Base-by-base conservation (phyloP, 2,888 invertebrate species). In the Drosophila mettleri region DNA sequence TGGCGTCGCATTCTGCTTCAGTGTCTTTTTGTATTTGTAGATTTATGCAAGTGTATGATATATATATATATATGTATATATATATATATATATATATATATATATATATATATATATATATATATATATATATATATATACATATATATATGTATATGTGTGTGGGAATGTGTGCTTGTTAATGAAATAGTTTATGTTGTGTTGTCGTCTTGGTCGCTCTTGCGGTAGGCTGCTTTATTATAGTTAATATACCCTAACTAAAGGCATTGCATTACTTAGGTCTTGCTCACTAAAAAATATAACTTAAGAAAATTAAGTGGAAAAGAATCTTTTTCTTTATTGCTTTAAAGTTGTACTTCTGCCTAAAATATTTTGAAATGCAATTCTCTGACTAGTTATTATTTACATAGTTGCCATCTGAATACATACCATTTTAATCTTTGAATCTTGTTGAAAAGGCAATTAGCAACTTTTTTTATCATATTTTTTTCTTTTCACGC, bases 161-260 rank as follows among this genome's bases (percentile, higher is more conserved):
- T 22, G 16, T 61, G 60, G 58, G 54, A 74, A 41, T 43, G 36
- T 18, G 24, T 46, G 16, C 38, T n/a, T 60, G 51, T 38, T 67
- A 62, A 69, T 69, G 63, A 74, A 63, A 51, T 64, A 62, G 57
- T 71, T 64, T 43, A 16, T 72, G 63, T 55, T 66, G 69, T 73
- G 46, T 63, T 36, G 46, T 59, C 58, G 65, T 38, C 62, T 34
- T 46, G 41, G 60, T 57, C 65, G 74, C 51, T 63, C 36, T 65
- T 81, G 70, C 53, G 65, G 64, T 69, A 41, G 41, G 58, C 67
- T 65, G 49, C 41, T 74, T 46, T 61, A 57, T 71, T 58, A 53
- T 60, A 63, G 45, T 31, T 29, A n/a, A 41, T 33, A 55, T 65
- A 41, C 64, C 20, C 70, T 71, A 18, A 46, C 55, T 33, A 1